A percentile compares a stretch with the other conserved stretches of the same genome.
Conservation (phyloP, 2,113 vertebrate species). For the Tretioscincus oriximinensis region DNA sequence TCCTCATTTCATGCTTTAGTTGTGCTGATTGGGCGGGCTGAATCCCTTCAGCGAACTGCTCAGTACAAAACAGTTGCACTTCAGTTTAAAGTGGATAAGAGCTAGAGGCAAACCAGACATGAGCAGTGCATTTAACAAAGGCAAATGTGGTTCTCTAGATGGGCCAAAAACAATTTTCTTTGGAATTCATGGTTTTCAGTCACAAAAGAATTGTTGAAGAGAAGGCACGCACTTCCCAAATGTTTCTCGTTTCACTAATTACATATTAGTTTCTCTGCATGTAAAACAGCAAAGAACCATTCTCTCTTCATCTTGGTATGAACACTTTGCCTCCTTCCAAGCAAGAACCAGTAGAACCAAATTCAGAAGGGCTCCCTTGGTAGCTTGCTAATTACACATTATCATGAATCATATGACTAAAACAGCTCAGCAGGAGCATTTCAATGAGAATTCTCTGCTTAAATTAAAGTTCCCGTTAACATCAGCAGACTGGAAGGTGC, state of each 20-base stretch:
- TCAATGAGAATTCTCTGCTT: conserved; percentile 7
- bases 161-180: conserved; percentile 39
- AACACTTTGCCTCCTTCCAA: background rate
- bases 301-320: background rate
- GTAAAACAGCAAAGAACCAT: conserved; percentile 5
- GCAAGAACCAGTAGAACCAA: conserved; percentile 11
- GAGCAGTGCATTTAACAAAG: conserved; percentile 65
- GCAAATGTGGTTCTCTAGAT: conserved; percentile 61
- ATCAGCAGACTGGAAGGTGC: background rate
- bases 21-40: conserved; percentile 73
- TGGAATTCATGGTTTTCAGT: conserved; percentile 42
- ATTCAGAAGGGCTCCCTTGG: conserved; percentile 27
- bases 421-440: conserved; percentile 28
- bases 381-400: conserved; percentile 25
- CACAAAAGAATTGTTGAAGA: conserved; percentile 32
- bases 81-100: conserved; percentile 63
- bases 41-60: conserved; percentile 72
- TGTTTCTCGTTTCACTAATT: conserved; percentile 8
- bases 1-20: conserved; percentile 80
- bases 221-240: conserved; percentile 37
- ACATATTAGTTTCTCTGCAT: background rate
- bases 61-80: conserved; percentile 68
- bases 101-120: conserved; percentile 60
- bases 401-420: conserved; percentile 19
- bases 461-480: conserved; percentile 21